These are phyloP conservation scores for Oriolus oriolus DNA, from an alignment of 2,113 vertebrate species.

Conservation along the genomic window DNA sequence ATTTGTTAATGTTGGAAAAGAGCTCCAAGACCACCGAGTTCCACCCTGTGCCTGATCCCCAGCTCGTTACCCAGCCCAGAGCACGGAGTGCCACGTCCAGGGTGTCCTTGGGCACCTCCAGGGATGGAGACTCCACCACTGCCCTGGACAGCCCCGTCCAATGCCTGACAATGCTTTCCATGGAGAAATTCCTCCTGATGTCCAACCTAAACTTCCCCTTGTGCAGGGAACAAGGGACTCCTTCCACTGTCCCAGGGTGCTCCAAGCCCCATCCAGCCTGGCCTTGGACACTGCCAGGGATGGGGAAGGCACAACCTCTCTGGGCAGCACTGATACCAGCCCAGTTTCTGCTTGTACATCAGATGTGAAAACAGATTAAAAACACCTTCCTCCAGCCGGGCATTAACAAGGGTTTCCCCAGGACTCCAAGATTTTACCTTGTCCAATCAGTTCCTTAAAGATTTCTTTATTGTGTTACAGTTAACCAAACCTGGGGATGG, in stretches of 20 bases:
- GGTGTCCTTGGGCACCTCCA: neutral
- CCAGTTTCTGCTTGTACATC: neutral
- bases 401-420: neutral
- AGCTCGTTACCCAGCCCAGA: neutral
- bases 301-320: neutral
- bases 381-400: neutral
- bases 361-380: neutral
- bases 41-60: neutral
- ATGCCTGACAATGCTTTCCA: neutral
- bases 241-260: neutral
- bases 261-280: rapidly evolving
- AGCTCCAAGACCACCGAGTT: neutral
- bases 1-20: neutral
- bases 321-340: neutral
- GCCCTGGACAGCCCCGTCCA: neutral
- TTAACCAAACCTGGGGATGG: neutral
- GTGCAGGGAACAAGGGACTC: too few relatives aligned
- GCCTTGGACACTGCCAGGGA: neutral
- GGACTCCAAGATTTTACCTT: neutral
- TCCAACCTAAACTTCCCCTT: neutral
- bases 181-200: neutral
- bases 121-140: neutral
- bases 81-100: neutral
- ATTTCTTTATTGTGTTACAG: neutral
- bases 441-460: neutral